phyloP scores from a whole-genome alignment of 1,140 invertebrate genomes.

The Drosophila pseudoananassae region DNA sequence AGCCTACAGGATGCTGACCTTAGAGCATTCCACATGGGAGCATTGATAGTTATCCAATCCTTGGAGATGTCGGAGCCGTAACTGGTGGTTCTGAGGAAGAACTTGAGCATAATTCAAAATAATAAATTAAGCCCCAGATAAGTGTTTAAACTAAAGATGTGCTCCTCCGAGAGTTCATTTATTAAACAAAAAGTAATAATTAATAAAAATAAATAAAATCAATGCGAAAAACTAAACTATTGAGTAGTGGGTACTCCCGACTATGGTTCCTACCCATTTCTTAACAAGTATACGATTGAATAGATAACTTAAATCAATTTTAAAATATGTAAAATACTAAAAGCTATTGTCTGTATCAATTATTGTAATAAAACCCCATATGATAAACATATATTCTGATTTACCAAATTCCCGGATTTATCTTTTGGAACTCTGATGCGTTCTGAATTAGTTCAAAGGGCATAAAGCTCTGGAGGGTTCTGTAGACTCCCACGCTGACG shows the following conservation, averaged over 20 bases:
- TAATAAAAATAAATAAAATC: conserved; percentile 15
- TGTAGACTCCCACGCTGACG: conserved; percentile 13
- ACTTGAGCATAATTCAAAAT: background rate
- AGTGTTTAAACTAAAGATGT: conserved; percentile 4
- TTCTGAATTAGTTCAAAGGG: background rate
- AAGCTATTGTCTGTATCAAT: conserved; percentile 41
- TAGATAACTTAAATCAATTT: conserved; percentile 36
- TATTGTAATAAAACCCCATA: conserved; percentile 34
- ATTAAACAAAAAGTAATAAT: conserved; percentile 14
- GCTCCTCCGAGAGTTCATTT: conserved; percentile 19
- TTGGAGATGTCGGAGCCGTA: background rate
- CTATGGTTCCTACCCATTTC: conserved; percentile 15
- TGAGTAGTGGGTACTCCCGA: conserved; percentile 13
- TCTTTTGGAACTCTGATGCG: background rate
- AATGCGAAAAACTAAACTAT: conserved; percentile 25
- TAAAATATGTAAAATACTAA: conserved; percentile 49
- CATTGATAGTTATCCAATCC: conserved; percentile 16
- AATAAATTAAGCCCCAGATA: background rate
- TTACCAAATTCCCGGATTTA: background rate
- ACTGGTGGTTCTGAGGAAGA: background rate
- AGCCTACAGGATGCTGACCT: conserved; percentile 11
- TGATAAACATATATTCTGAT: background rate
- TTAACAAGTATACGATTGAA: conserved; percentile 34
- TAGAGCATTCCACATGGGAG: background rate
- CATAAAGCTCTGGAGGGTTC: background rate